Base-by-base conservation (phyloP, 1,140 invertebrate species). In the Atopsyche davidsoni region DNA sequence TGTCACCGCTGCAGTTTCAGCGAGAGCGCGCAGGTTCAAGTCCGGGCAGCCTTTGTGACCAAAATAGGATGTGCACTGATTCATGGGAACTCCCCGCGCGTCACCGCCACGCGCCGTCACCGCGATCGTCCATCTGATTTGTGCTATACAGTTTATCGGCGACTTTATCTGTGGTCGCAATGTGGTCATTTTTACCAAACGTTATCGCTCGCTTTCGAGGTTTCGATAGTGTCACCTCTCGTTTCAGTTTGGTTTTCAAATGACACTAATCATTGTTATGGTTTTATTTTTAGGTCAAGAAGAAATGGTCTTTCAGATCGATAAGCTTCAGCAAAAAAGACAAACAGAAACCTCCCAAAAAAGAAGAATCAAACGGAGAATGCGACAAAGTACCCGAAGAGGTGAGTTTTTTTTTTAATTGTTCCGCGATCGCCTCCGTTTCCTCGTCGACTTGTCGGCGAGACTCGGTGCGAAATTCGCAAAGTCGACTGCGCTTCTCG, bases 281-380 rank as follows among this genome's bases (percentile, higher is more conserved):
- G 61, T 49, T 51, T 54, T 55, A 59, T 64, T 73, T 64, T 17
- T 64, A 79, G 78, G 65, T 75, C 47, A 89, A 87, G 76, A 89
- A 87, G 77, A 88, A 88, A 73, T 89, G 86, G 86, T 88, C 86
- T 55, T 85, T 88, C 72, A 80, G 86, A 62, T 86, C 80, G 60
- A 85, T 89, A 69, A 87, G 85, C 60, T 89, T 89, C 67, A 82
- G 82, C 62, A 85, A 83, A 68, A 89, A 88, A 66, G 87, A 89
- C 61, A 89, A 89, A 73, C 83, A 78, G 54, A 89, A 89, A 68
- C 85, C 85, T 50, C 75, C 77, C 58, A 83, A 83, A 60, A 77
- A 79, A 50, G 70, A 73, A 19, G 76, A 79, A 38, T 66, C 66
- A 11, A 75, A 74, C 51, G 72, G 72, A 23, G 72, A 75, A 53